Evolutionary conservation across 2,113 vertebrate genomes (phyloP).

Genomic region (Orthonyx spaldingii): DNA sequence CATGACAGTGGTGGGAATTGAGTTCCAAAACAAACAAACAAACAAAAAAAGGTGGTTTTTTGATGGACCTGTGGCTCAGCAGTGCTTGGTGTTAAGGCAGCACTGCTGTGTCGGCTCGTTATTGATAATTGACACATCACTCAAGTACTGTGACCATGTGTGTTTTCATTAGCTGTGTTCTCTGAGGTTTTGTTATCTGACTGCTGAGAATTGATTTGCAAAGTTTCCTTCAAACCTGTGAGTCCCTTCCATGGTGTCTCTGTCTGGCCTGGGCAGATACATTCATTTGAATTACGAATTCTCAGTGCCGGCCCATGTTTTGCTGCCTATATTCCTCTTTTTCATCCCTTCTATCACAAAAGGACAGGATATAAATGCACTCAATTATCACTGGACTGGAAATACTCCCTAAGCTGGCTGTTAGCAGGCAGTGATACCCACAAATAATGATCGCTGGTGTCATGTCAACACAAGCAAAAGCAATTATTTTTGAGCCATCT

Average conservation of each 20-base stretch:
- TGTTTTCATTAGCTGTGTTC: not conserved
- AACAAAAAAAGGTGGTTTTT: not conserved
- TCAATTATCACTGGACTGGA: not conserved
- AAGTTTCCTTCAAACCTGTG: not conserved
- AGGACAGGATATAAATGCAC: not conserved
- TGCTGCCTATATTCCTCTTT: not conserved
- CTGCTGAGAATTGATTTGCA: not conserved
- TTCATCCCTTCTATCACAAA: not conserved
- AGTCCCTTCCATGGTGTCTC: not conserved
- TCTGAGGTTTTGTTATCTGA: not conserved
- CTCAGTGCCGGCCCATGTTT: not conserved
- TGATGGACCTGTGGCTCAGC: not conserved
- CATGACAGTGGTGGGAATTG: not conserved
- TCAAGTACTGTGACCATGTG: rapidly evolving
- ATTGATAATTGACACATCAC: not conserved
- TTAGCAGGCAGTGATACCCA: not conserved
- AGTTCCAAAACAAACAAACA: not conserved
- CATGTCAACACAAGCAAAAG: not conserved
- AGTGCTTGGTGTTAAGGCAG: not conserved
- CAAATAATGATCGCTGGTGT: not conserved
- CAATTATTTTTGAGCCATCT: conserved; percentile 12
- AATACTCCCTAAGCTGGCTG: not conserved
- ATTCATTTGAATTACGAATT: not conserved
- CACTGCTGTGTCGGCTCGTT: rapidly evolving
- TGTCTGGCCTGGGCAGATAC: not conserved